Percentiles rank a stretch among this genome's conserved stretches.
Conservation (phyloP, 2,113 vertebrate species). For the Silurus glanis region DNA sequence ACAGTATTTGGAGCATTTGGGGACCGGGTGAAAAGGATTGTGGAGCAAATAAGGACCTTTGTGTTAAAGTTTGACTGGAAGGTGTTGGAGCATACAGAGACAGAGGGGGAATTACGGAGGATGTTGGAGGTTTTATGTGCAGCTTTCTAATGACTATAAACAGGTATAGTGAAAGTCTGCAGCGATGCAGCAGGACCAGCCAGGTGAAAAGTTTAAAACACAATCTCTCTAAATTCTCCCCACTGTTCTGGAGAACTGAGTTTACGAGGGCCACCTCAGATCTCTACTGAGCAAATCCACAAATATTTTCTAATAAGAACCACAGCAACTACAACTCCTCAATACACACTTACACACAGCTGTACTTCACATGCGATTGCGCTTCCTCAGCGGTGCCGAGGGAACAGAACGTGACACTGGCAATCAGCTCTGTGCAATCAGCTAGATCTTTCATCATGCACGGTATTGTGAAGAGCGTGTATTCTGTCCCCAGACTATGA, state of each 20-base stretch:
- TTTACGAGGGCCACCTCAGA: too few relatives aligned
- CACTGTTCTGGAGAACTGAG: not conserved
- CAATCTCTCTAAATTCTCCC: not conserved
- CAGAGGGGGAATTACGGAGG: not conserved
- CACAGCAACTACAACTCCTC: not conserved
- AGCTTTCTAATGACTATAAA: not conserved
- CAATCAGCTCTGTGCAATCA: conserved; percentile 11
- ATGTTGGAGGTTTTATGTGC: not conserved
- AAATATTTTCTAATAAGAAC: not conserved
- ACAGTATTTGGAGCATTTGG: not conserved
- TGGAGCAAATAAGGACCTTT: not conserved
- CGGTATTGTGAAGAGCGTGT: not conserved
- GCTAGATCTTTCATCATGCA: not conserved
- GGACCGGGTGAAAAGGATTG: not conserved
- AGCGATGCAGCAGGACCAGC: not conserved
- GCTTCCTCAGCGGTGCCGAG: not conserved
- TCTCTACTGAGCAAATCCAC: not conserved
- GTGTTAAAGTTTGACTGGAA: not conserved
- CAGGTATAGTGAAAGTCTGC: too few relatives aligned
- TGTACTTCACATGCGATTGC: not conserved
- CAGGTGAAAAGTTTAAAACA: not conserved
- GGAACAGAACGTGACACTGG: not conserved
- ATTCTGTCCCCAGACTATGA: not conserved
- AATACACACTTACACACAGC: not conserved
- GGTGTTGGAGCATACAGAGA: not conserved